Conservation (phyloP, 2,888 invertebrate species). For the Frankliniella intonsa region DNA sequence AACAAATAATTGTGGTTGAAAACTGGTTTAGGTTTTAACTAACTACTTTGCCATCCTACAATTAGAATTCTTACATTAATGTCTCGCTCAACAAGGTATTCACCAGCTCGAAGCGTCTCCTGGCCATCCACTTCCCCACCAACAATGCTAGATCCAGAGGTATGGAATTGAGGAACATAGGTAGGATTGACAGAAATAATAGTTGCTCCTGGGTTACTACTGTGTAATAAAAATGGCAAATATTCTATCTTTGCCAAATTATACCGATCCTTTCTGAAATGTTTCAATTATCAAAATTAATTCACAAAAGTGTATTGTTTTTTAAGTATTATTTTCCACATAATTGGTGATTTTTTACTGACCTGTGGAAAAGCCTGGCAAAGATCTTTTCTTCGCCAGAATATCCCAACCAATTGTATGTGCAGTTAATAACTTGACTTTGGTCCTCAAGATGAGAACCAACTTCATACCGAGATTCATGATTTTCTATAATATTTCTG, state of each 20-base stretch:
- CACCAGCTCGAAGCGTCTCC: slow-evolving; percentile 73
- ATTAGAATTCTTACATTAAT: slow-evolving; percentile 64
- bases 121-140: slow-evolving; percentile 93
- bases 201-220: slow-evolving; percentile 82
- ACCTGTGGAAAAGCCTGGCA: slow-evolving; percentile 65
- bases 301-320: neutral
- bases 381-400: slow-evolving; percentile 69
- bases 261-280: slow-evolving; percentile 76
- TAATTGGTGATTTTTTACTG: slow-evolving; percentile 9
- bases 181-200: slow-evolving; percentile 71
- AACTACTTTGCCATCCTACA: neutral
- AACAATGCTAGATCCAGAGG: slow-evolving; percentile 64
- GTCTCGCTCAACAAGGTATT: slow-evolving; percentile 88
- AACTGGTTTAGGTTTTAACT: neutral
- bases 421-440: slow-evolving; percentile 87
- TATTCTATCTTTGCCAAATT: slow-evolving; percentile 90
- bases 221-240: slow-evolving; percentile 84
- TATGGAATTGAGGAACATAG: slow-evolving; percentile 73
- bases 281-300: slow-evolving; percentile 26
- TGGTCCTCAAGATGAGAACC: slow-evolving; percentile 94
- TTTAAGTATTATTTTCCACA: slow-evolving; percentile 21
- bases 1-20: neutral
- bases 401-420: slow-evolving; percentile 88
- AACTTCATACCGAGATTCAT: slow-evolving; percentile 86
- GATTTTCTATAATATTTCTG: slow-evolving; percentile 88